Base-by-base conservation (phyloP, 2,888 invertebrate genomes). In the Schrankia costaestrigalis region DNA sequence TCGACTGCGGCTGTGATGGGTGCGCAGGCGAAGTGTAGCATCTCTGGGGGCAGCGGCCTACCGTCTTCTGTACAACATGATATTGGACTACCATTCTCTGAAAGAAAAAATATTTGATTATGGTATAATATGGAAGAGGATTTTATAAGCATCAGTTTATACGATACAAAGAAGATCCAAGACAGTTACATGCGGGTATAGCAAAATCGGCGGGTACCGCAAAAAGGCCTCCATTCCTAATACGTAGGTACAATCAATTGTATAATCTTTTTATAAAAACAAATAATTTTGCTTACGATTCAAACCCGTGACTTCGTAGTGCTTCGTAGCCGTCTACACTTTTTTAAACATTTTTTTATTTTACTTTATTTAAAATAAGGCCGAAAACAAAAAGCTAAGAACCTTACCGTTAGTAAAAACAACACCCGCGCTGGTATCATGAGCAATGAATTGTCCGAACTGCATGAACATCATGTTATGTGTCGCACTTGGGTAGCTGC, bases 401-500 rank as follows among this genome's bases (percentile, higher is more conserved):
- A 11, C 53, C 84, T 84, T 78, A 93, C 94, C 89, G 66, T 91
- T 90, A 44, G 90, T 91, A 18, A 92, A 90, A 23, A 92, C 90
- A 1, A 94, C 90, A 0, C 93, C 93, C 34, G 94, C 91, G 0
- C 93, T 90, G 11, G 94, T 71, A 46, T 96, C 96, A 43, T 95
- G 94, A 0, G 93, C 90, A 6, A 95, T 69, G 56, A 95, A 94
- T 66, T 95, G 94, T 0, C 94, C 93, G 76, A 94, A 95, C 71
- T 94, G 93, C 93, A 93, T 93, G 34, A 94, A 80, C 61, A 94
- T 82, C 26, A 94, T 73, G 30, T 93, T 94, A 56, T 89, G 89
- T 0, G 89, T 87, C 0, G 70, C 52, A 68, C 94, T 93, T 8
- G 90, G 91, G 26, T 87, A 82, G 63, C 90, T 89, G 1, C 79